phyloP scores from a whole-genome alignment of 2,888 invertebrate species.

The Himalopsyche anomala region DNA sequence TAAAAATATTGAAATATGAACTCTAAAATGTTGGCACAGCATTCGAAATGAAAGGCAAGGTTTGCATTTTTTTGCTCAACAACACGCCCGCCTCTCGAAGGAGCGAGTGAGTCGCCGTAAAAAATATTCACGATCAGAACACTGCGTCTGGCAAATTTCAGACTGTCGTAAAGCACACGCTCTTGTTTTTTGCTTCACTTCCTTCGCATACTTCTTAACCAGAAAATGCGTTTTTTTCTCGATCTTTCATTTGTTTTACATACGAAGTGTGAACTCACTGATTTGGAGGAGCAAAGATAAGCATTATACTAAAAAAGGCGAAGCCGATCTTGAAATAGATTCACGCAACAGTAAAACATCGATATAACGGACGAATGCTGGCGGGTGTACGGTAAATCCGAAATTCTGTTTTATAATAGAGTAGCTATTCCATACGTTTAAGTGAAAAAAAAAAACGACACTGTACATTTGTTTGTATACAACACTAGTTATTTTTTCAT shows the following conservation, averaged over 20 bases:
- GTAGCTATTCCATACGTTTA: too few species aligned
- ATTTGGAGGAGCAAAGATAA: conserved; percentile 14
- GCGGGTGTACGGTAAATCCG: too few species aligned
- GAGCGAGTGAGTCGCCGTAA: conserved; percentile 32
- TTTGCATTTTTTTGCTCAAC: conserved; percentile 29
- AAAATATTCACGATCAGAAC: conserved; percentile 40
- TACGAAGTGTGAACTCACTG: conserved; percentile 12
- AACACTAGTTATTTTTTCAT: too few species aligned
- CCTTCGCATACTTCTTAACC: conserved; percentile 14
- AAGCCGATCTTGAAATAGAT: background rate
- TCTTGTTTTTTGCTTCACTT: conserved; percentile 32
- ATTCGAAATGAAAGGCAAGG: conserved; percentile 22
- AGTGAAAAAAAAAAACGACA: too few species aligned
- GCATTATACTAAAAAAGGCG: background rate
- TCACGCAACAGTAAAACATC: too few species aligned
- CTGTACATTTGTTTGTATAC: too few species aligned
- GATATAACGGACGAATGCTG: too few species aligned
- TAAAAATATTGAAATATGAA: conserved; percentile 35
- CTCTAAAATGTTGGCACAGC: conserved; percentile 22
- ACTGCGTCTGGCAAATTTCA: conserved; percentile 40
- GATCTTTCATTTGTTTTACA: conserved; percentile 36
- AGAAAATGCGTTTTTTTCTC: conserved; percentile 8
- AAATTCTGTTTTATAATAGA: too few species aligned
- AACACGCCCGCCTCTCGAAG: conserved; percentile 32
- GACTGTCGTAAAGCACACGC: conserved; percentile 38